Evolutionary conservation across 2,888 invertebrate species (phyloP), one percentile per base, ranked within the genome.

Genomic region (Cheiracanthium punctorium): DNA sequence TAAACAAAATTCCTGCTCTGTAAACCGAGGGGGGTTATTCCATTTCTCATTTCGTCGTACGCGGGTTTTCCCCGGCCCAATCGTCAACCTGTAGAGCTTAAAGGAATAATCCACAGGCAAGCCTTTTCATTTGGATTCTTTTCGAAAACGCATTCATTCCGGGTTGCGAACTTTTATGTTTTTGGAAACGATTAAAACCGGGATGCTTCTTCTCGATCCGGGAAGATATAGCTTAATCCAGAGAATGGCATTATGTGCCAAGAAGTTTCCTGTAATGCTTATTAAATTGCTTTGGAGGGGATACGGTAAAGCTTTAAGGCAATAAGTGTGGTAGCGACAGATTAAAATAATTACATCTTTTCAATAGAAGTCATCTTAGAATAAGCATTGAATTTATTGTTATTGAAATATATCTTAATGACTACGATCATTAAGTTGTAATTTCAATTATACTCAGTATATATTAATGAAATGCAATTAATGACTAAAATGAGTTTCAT

Each of bases 11-110:
- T 76, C 71, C 41, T 12, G 32, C 29, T 77, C 37, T 30, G 41
- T 70, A 37, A 71, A 74, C 58, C 37, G 65, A 17, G 52, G 67
- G 81, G n/a, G 81, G 74, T 81, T 74, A 74, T 81, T 67, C 81
- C 69, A 81, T 81, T 81, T 69, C 77, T 77, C 79, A 80, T 80
- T 82, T 75, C 82, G 64, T 37, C 70, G 48, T 33, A 37, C 67
- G 67, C 32, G 52, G 41, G 41, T 74, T 5, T 29, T 74, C 33
- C 43, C 33, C 43, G 17, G 1, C 52, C 37, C 74, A 74, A 69
- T 69, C 69, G 43, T 69, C 74, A 81, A 81, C 33, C 69, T 74
- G 37, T 52, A 30, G 64, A 52, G 52, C 67, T 69, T 73, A 43
- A 32, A 37, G 14, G 48, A 17, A 20, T 81, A 81, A 81, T 81